Conservation (phyloP, 1,140 invertebrate species). For the Micrasema longulum region DNA sequence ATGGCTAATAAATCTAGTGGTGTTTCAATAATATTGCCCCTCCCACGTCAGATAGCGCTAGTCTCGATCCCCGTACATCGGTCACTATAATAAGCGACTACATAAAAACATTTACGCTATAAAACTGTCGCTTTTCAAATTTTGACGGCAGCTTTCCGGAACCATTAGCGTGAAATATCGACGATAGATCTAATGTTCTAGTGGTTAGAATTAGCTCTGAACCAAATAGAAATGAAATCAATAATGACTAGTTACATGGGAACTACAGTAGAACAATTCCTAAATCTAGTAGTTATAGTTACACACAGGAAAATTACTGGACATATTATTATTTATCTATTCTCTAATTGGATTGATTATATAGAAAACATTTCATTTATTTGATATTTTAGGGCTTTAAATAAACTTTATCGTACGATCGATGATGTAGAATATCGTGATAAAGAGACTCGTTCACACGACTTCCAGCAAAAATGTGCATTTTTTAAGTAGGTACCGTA, state of each 20-base stretch:
- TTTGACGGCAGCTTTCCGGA: constrained; percentile 25
- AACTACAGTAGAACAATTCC: constrained; percentile 4
- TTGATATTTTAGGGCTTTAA: no score
- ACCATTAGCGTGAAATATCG: constrained; percentile 31
- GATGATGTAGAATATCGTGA: no score
- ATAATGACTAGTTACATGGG: background rate
- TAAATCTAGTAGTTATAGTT: background rate
- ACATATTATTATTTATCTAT: no score
- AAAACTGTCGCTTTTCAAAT: constrained; percentile 37
- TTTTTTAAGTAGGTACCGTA: no score
- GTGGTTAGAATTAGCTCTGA: background rate
- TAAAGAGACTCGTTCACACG: no score
- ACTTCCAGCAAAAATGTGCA: no score
- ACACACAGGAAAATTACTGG: no score
- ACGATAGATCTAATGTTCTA: constrained; percentile 20
- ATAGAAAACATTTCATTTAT: no score
- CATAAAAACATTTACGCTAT: constrained; percentile 32
- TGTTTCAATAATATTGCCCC: constrained; percentile 14
- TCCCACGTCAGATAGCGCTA: background rate
- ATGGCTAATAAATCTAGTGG: constrained; percentile 20
- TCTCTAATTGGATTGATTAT: no score
- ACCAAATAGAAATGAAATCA: constrained; percentile 11
- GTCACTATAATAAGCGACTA: constrained; percentile 1
- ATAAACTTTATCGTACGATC: no score
- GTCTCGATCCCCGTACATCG: background rate